A percentile compares a stretch with the other conserved stretches of the same genome.
Conservation (phyloP, 2,888 invertebrate species). For the Keiferia lycopersicella region DNA sequence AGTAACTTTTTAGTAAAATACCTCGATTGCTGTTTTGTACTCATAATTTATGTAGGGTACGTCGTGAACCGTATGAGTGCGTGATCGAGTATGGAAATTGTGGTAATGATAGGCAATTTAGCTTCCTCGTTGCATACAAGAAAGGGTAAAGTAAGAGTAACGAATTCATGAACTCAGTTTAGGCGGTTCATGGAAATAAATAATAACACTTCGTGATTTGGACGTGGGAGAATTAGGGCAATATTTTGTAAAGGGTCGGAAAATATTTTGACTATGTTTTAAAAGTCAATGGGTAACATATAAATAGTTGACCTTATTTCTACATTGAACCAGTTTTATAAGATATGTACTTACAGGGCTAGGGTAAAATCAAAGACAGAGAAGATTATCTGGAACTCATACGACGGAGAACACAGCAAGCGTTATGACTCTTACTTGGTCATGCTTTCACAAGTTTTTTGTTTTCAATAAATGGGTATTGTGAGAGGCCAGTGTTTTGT, state of each 20-base stretch:
- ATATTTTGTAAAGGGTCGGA: background rate
- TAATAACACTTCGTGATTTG: background rate
- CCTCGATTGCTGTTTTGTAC: background rate
- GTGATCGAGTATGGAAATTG: slow-evolving; percentile 14
- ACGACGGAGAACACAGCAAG: too few species aligned
- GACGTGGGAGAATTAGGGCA: background rate
- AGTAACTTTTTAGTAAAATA: background rate
- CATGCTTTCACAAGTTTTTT: too few species aligned
- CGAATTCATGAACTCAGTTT: slow-evolving; percentile 6
- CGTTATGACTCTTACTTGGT: too few species aligned
- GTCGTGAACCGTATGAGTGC: slow-evolving; percentile 4
- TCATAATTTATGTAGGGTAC: background rate
- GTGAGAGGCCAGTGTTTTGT: too few species aligned
- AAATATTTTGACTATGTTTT: too few species aligned
- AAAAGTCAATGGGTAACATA: too few species aligned
- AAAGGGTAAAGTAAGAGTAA: slow-evolving; percentile 14
- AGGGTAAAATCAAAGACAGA: too few species aligned
- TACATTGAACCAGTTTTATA: too few species aligned
- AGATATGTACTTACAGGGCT: too few species aligned
- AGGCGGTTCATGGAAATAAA: background rate
- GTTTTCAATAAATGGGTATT: too few species aligned
- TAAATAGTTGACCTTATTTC: too few species aligned
- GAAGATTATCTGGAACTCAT: too few species aligned
- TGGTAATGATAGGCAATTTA: slow-evolving; percentile 17
- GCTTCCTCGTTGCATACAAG: slow-evolving; percentile 16